phyloP scores from a whole-genome alignment of 2,797 vertebrate species.

The Toxotes lorentzi region DNA sequence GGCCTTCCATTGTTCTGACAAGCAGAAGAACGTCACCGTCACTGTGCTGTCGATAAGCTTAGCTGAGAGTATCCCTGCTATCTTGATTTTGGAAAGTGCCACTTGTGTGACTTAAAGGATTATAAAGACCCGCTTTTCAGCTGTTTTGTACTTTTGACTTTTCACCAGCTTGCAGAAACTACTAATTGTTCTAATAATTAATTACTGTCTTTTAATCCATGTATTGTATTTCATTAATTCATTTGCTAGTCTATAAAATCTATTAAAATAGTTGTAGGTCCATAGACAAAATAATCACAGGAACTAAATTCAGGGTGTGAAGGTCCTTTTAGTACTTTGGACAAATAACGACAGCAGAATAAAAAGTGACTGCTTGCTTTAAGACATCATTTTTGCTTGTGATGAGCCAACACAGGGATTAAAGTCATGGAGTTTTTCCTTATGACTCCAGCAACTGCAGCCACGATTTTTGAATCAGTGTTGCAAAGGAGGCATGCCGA shows the following conservation, averaged over 20 bases:
- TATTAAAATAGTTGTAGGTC: neutral
- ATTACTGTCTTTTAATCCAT: neutral
- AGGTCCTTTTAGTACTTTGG: neutral
- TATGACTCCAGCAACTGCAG: neutral
- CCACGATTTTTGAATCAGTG: neutral
- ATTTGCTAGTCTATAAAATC: neutral
- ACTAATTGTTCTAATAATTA: neutral
- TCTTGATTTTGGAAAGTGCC: constrained; percentile 48
- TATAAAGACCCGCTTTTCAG: constrained; percentile 1
- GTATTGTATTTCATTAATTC: neutral
- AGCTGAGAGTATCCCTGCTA: constrained; percentile 39
- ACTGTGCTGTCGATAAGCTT: constrained; percentile 41
- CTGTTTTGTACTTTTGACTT: constrained; percentile 12
- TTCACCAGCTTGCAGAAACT: neutral
- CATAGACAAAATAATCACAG: neutral
- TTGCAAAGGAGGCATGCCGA: neutral
- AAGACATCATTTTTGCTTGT: neutral
- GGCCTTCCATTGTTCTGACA: constrained; percentile 58
- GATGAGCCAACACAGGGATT: neutral
- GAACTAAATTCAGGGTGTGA: neutral
- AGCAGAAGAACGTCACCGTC: constrained; percentile 23
- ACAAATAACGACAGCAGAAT: neutral
- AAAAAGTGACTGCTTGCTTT: neutral
- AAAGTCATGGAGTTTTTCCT: neutral
- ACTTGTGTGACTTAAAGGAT: constrained; percentile 22